Base-by-base conservation (phyloP, 2,888 invertebrate species). In the Caenorhabditis uteleia region DNA sequence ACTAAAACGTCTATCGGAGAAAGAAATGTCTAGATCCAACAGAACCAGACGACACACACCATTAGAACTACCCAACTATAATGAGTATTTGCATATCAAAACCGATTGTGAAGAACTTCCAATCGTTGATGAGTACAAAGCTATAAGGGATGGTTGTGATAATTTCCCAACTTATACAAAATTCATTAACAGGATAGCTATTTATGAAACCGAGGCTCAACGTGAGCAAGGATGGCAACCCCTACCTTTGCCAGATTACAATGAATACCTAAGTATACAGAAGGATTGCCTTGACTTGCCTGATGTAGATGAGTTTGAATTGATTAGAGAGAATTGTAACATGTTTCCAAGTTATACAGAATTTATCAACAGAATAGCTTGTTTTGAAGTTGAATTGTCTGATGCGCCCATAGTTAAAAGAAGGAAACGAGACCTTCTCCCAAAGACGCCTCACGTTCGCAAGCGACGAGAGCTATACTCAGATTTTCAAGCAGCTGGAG, bases 401-500 rank as follows among this genome's bases (percentile, higher is more conserved):
- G 36, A 5, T 43, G 10, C 36, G n/a, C 33, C 12, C 12, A 14
- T n/a, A 33, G 33, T n/a, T n/a, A n/a, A n/a, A n/a, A n/a, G n/a
- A n/a, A n/a, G n/a, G n/a, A n/a, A n/a, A n/a, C n/a, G n/a, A n/a
- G n/a, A n/a, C n/a, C n/a, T n/a, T n/a, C n/a, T n/a, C n/a, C n/a
- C n/a, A n/a, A n/a, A n/a, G n/a, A n/a, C n/a, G 36, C 6, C 8
- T 7, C 6, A 10, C n/a, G 36, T 7, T 25, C 54, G 59, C 50
- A 60, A 23, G 12, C 60, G 34, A 45, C 60, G 65, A 56, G 27
- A 66, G 12, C 5, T 60, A 25, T 64, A 68, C 51, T 54, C 68
- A 50, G 68, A 68, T 33, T 68, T 59, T 50, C 68, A 68, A 68
- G 68, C 64, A 50, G 58, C 62, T 29, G 68, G 64, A 59, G 68